Evolutionary conservation across 2,113 vertebrate species (phyloP).

Genomic region (Bubo scandiacus): DNA sequence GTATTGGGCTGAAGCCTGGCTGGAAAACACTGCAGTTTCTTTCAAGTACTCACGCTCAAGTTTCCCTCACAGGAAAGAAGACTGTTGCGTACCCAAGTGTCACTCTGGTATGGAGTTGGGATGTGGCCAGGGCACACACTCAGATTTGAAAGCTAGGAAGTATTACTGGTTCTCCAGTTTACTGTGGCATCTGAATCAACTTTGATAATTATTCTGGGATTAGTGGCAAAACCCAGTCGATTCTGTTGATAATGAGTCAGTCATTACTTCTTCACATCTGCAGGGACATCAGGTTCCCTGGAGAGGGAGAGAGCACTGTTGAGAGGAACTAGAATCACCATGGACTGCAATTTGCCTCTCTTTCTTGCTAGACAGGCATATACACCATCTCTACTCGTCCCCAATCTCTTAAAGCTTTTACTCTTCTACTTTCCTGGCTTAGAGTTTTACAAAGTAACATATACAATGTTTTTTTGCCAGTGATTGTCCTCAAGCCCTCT

Average conservation of each 20-base stretch:
- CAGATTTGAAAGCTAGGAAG: background rate
- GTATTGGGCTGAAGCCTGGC: background rate
- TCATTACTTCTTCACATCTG: background rate
- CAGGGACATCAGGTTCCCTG: background rate
- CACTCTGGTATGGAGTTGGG: background rate
- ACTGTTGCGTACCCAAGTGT: fast-evolving
- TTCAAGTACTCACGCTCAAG: background rate
- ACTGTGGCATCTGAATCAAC: background rate
- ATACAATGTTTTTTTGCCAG: background rate
- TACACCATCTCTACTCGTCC: background rate
- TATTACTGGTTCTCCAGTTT: background rate
- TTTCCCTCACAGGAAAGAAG: background rate
- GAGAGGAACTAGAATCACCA: background rate
- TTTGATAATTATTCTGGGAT: background rate
- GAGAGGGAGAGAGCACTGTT: background rate
- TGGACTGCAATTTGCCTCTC: background rate
- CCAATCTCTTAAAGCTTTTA: background rate
- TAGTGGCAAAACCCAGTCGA: background rate
- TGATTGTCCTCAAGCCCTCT: background rate
- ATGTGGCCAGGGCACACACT: background rate
- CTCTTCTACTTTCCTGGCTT: background rate
- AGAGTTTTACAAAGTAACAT: background rate
- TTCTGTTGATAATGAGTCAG: background rate
- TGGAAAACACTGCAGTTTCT: background rate
- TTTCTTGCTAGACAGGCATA: background rate